Base-by-base conservation (phyloP, 1,140 invertebrate species). In the Spodoptera litura region DNA sequence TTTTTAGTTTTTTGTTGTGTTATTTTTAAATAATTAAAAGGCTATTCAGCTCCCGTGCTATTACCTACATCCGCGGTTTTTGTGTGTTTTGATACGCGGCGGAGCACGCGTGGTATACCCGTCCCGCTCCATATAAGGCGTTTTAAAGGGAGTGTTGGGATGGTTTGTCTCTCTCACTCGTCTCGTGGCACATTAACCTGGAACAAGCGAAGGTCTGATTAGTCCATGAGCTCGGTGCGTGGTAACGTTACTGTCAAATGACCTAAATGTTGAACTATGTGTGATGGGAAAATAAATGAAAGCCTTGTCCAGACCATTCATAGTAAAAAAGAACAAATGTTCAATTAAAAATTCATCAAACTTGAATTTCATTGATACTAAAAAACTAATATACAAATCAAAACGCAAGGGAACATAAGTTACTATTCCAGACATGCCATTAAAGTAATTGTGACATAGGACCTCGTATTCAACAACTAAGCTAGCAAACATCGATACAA, bases 101-200 rank as follows among this genome's bases (percentile, higher is more conserved):
- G 88, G 68, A 86, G 85, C 89, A 85, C 91, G 88, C 86, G 84
- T 82, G 62, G 38, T 88, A 82, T 82, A 85, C 87, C 88, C 85
- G 88, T 90, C 89, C 79, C 87, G 91, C 90, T 93, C 91, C 91
- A 91, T 94, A 92, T 93, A 92, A 92, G 85, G 88, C 85, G 83
- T 85, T 92, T 86, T 88, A 75, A 31, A 44, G 78, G 82, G 78
- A 87, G 84, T 81, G 77, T 81, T 78, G 73, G 71, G 80, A 82
- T 83, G 77, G 79, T 79, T 78, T 62, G 85, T 88, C 89, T 83
- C 84, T 86, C 58, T 89, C 84, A 81, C 85, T 78, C 84, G 87
- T 78, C 81, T 85, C 78, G 81, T 64, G 73, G 73, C 80, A 81
- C 80, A 82, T 85, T 84, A 84, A 88, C 87, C 92, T 93, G 92